Conservation (phyloP, 2,113 vertebrate species). For the Atractosteus spatula region DNA sequence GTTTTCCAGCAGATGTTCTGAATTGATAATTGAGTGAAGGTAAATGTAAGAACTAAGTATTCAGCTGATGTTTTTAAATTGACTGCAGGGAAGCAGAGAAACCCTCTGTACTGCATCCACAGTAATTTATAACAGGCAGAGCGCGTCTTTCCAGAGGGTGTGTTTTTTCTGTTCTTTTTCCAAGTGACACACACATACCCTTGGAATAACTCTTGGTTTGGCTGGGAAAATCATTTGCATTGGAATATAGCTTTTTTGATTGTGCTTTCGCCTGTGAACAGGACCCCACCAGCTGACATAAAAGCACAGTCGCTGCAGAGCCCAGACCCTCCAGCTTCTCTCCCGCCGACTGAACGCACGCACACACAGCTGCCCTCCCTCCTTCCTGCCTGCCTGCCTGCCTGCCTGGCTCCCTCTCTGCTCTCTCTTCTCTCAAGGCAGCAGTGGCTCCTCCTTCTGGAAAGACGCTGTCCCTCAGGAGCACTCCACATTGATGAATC, state of each 20-base stretch:
- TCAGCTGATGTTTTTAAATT: too few species aligned
- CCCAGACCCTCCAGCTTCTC: conserved; percentile 1
- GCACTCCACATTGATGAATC: conserved; percentile 39
- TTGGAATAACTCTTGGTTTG: conserved; percentile 20
- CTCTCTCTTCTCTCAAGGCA: conserved; percentile 25
- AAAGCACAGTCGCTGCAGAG: conserved; percentile 2
- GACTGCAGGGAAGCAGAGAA: too few species aligned
- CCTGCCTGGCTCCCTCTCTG: conserved; percentile 11
- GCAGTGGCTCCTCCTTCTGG: conserved; percentile 33
- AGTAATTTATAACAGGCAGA: too few species aligned
- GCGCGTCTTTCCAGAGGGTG: too few species aligned
- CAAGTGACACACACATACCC: conserved; percentile 14
- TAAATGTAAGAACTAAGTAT: too few species aligned
- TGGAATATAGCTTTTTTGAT: background rate
- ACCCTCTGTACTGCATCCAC: too few species aligned
- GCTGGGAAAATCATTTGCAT: background rate
- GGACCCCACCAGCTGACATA: background rate
- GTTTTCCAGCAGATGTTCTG: too few species aligned
- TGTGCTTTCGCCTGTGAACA: background rate
- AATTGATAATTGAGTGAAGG: too few species aligned
- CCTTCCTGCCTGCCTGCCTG: background rate
- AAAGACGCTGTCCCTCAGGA: conserved; percentile 28
- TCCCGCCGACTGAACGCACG: too few species aligned
- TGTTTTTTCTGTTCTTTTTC: conserved; percentile 6
- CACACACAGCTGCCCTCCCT: too few species aligned